Conservation (phyloP, 2,113 vertebrate genomes). For the Ailurus styani region DNA sequence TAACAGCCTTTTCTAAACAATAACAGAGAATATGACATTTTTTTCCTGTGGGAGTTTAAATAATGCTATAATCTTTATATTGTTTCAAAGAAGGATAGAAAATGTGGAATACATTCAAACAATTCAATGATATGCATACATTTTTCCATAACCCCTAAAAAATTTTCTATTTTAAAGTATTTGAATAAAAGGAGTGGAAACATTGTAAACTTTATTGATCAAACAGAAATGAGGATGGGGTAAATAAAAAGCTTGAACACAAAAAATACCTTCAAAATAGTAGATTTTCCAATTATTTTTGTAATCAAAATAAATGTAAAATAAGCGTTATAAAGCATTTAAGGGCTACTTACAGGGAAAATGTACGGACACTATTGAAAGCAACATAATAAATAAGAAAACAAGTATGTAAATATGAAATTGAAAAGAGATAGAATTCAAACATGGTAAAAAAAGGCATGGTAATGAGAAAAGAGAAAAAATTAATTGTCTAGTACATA, state of each 20-base stretch:
- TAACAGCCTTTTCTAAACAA: neutral
- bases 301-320: neutral
- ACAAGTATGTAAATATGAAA: neutral
- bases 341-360: neutral
- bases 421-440: neutral
- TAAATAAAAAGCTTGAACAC: neutral
- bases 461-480: neutral
- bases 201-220: neutral
- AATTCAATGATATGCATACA: neutral
- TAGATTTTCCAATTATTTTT: neutral
- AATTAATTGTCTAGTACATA: neutral
- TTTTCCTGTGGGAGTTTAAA: neutral
- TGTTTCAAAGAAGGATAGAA: neutral
- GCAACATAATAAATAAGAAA: neutral
- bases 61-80: neutral
- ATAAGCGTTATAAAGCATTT: neutral
- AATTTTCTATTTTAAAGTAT: neutral
- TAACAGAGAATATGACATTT: too few relatives aligned
- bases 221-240: neutral
- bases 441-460: neutral
- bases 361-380: neutral
- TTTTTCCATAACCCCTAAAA: neutral
- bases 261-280: neutral
- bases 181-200: neutral
- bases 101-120: neutral